These are phyloP conservation scores for Coturnix japonica DNA, from an alignment of 2,113 vertebrate genomes.

Conservation along the genomic window DNA sequence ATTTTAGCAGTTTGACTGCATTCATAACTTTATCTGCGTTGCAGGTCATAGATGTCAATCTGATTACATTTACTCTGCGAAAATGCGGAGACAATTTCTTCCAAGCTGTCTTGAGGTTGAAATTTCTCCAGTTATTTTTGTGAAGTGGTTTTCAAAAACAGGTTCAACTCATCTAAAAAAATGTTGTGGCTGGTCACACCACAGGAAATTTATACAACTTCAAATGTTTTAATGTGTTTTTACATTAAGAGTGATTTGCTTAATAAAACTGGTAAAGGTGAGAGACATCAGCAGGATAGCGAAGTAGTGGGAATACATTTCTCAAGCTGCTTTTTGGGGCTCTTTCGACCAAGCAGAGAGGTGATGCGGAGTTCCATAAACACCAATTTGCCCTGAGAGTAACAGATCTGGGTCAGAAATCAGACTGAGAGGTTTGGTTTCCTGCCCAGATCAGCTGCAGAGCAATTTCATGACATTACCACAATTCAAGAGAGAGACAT, in stretches of 20 bases:
- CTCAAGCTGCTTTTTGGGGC: neutral
- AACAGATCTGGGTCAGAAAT: conserved; percentile 18
- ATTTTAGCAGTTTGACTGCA: neutral
- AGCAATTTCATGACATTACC: conserved; percentile 21
- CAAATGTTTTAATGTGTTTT: neutral
- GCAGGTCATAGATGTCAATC: too few species aligned
- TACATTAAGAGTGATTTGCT: neutral
- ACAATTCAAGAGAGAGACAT: neutral
- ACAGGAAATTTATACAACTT: neutral
- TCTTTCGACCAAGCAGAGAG: neutral
- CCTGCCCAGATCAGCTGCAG: conserved; percentile 29
- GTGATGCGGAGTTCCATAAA: neutral
- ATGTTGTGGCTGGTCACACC: neutral
- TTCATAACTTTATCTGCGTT: neutral
- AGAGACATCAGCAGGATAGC: neutral
- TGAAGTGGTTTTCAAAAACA: neutral
- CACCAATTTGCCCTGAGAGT: neutral
- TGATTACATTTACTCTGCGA: rapidly evolving
- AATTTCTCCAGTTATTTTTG: neutral
- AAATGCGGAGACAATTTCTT: neutral
- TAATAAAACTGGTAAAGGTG: neutral
- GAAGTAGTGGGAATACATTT: neutral
- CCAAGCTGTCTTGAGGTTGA: rapidly evolving
- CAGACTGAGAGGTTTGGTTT: conserved; percentile 23
- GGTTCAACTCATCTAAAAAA: neutral